phyloP scores from a whole-genome alignment of 2,797 vertebrate species.

The Rhynchotus rufescens region DNA sequence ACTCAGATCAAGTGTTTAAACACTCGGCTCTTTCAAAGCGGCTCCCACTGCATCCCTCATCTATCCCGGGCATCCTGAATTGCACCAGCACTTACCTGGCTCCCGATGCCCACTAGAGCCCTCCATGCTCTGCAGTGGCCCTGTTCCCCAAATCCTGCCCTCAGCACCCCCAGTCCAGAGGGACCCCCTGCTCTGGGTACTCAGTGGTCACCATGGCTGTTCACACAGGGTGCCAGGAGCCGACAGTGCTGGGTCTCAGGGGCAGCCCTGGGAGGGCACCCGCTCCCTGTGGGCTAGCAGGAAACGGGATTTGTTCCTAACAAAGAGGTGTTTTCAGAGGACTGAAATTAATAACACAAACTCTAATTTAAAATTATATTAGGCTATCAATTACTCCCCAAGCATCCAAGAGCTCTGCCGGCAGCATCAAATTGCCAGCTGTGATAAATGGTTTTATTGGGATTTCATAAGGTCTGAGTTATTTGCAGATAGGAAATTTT shows the following conservation, averaged over 20 bases:
- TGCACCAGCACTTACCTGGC: too few relatives aligned
- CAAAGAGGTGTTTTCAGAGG: slow-evolving; percentile 50
- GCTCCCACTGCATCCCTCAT: too few relatives aligned
- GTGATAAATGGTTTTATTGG: slow-evolving; percentile 72
- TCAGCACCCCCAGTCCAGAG: too few relatives aligned
- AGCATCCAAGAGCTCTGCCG: slow-evolving; percentile 40
- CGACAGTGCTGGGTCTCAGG: accelerated
- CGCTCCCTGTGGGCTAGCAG: background rate
- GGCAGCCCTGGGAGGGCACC: background rate
- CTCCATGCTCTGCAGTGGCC: too few relatives aligned
- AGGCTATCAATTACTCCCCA: slow-evolving; percentile 69
- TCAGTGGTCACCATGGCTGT: background rate
- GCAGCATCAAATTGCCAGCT: slow-evolving; percentile 72
- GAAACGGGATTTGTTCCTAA: background rate
- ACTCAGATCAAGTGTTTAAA: accelerated
- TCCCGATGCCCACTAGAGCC: too few relatives aligned
- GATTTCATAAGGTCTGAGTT: slow-evolving; percentile 67
- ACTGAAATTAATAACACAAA: slow-evolving; percentile 67
- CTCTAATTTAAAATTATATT: slow-evolving; percentile 75
- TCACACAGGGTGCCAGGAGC: background rate
- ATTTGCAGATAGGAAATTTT: slow-evolving; percentile 70
- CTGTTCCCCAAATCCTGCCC: too few relatives aligned
- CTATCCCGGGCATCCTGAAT: too few relatives aligned
- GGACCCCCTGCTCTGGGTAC: too few relatives aligned
- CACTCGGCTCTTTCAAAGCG: background rate